Conservation (phyloP, 2,113 vertebrate genomes). For the Dolichotis patagonum region DNA sequence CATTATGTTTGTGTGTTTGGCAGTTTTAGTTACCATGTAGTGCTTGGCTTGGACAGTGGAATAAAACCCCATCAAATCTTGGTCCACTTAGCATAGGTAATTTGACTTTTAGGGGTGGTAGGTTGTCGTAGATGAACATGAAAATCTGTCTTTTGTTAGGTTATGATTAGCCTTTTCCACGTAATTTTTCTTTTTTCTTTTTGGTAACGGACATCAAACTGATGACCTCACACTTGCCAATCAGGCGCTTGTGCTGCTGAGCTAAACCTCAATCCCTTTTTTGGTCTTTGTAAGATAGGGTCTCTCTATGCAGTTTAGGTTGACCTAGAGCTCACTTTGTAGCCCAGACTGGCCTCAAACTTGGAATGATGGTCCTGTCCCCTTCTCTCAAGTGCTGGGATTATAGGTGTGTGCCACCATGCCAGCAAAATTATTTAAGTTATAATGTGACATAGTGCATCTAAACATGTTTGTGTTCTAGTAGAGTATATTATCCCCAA, state of each 20-base stretch:
- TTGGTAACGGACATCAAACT: too few relatives aligned
- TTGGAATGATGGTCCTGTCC: too few relatives aligned
- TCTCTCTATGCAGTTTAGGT: too few relatives aligned
- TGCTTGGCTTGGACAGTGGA: not conserved
- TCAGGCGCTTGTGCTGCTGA: too few relatives aligned
- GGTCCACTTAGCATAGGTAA: not conserved
- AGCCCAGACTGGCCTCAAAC: too few relatives aligned
- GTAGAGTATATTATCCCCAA: accelerated
- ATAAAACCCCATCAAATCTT: not conserved
- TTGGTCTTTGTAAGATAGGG: too few relatives aligned
- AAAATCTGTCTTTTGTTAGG: not conserved
- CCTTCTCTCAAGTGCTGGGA: too few relatives aligned
- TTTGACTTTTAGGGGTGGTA: not conserved
- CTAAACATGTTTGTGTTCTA: not conserved
- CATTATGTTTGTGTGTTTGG: not conserved
- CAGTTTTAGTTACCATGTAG: not conserved
- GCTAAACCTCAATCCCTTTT: too few relatives aligned
- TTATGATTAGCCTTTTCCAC: not conserved
- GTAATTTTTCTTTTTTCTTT: not conserved
- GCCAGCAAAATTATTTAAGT: not conserved
- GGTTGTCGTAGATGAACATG: not conserved
- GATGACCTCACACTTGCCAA: too few relatives aligned
- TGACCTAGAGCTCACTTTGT: too few relatives aligned
- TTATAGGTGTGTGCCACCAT: too few relatives aligned
- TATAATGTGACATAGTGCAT: not conserved